Evolutionary conservation across 2,888 invertebrate species (phyloP).

Genomic region (Palloptera scutellata): DNA sequence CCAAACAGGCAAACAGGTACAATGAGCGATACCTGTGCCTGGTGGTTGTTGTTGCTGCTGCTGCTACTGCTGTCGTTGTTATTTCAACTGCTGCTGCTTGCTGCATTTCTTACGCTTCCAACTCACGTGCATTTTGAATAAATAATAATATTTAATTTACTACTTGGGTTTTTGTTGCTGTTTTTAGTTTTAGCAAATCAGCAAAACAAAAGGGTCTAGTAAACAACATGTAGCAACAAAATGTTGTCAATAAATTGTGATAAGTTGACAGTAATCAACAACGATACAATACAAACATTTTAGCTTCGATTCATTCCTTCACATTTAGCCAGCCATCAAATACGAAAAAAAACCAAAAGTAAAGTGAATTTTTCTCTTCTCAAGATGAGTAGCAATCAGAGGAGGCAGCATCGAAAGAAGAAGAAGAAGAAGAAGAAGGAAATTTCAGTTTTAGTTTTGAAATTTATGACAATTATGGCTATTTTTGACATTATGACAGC

Average conservation of each 20-base stretch:
- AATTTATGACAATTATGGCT: conserved; percentile 35
- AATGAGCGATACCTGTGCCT: neutral
- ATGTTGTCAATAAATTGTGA: conserved; percentile 38
- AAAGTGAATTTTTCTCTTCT: no score
- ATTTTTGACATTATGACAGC: conserved; percentile 37
- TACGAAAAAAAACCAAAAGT: no score
- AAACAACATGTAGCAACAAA: conserved; percentile 26
- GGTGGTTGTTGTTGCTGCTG: neutral
- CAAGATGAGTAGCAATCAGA: no score
- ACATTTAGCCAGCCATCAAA: no score
- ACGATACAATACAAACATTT: conserved; percentile 7
- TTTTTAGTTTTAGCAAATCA: conserved; percentile 19
- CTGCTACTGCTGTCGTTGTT: conserved; percentile 18
- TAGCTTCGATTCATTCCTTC: no score
- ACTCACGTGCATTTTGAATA: conserved; percentile 39
- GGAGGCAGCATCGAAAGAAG: no score
- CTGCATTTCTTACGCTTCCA: conserved; percentile 28
- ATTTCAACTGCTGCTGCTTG: conserved; percentile 1
- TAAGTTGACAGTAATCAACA: conserved; percentile 33
- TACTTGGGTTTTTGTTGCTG: conserved; percentile 17
- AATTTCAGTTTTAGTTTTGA: neutral
- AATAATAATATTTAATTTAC: conserved; percentile 36
- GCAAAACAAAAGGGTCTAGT: neutral
- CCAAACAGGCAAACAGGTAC: no score
- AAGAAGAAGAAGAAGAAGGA: no score